Evolutionary conservation across 64 coral and sea anemone species (phyloP), one percentile per base, ranked within the genome.

Genomic region (Actinia tenebrosa): DNA sequence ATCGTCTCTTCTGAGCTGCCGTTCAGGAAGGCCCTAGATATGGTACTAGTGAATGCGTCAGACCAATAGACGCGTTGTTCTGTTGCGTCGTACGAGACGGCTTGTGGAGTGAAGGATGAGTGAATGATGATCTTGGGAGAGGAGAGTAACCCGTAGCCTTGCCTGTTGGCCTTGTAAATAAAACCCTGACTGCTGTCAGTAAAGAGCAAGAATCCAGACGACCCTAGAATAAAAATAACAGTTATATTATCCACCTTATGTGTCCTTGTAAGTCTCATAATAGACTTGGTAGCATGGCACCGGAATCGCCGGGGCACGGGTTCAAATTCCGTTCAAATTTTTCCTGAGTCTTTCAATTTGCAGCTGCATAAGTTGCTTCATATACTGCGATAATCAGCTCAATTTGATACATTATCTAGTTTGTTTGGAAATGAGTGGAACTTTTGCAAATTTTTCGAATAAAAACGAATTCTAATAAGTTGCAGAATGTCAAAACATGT

Each of bases 31-130:
- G 63, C 45, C n/a, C 81, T 64, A 56, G 55, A 37, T 17, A 89
- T 84, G 20, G 61, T 44, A 20, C 62, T 64, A 13, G 61, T 43
- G 37, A 11, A 30, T 8, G 17, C 23, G 8, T 89, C 88, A 53
- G 64, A 72, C 88, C 88, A 89, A 53, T 89, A 89, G 0, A 53
- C 50, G 80, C 52, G 64, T 30, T 84, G 46, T 18, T 77, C 80
- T 46, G 44, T 45, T 45, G 23, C 53, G 47, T 89, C 44, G 71
- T 84, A 84, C 3, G 60, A 69, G 43, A 89, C 43, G 53, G 61
- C 46, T 52, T 30, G 10, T 26, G 43, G 16, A 17, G 42, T 43
- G 50, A 82, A 45, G 1, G 25, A 45, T 20, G 17, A 45, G 10
- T 53, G 19, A 6, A 92, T 46, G 10, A 61, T 80, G 15, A 88